phyloP scores from a whole-genome alignment of 2,888 invertebrate genomes.

The Ormia ochracea region DNA sequence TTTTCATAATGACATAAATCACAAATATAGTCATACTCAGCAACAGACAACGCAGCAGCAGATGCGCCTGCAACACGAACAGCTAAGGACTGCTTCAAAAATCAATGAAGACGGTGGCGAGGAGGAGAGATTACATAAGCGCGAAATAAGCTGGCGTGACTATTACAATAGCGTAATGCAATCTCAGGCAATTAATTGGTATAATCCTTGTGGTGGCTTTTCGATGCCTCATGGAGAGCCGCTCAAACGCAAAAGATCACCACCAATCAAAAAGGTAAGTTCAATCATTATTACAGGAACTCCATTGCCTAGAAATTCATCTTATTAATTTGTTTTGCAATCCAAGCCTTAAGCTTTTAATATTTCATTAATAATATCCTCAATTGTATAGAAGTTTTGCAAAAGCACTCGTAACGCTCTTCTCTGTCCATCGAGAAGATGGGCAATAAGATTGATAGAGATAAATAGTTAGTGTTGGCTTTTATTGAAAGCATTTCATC shows the following conservation, averaged over 20 bases:
- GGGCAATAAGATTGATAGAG: no score
- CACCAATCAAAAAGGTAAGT: constrained; percentile 62
- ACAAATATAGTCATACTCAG: constrained; percentile 25
- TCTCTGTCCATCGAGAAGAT: no score
- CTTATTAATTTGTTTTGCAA: no score
- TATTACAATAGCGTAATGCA: constrained; percentile 60
- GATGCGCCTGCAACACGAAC: not conserved
- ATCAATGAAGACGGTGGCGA: not conserved
- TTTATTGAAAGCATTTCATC: no score
- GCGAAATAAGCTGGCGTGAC: constrained; percentile 59
- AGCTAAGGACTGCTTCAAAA: constrained; percentile 41
- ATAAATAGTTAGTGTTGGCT: no score
- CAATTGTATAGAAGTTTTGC: no score
- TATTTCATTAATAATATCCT: no score
- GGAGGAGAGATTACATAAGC: constrained; percentile 60
- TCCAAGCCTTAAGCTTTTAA: no score
- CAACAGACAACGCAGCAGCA: not conserved
- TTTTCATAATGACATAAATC: constrained; percentile 10
- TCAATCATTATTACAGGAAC: not conserved
- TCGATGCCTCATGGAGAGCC: constrained; percentile 49
- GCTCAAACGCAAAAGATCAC: constrained; percentile 20
- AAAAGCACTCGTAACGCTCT: no score
- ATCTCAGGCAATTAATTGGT: constrained; percentile 65
- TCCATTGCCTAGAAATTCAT: no score
- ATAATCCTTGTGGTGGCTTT: constrained; percentile 68